These are phyloP conservation scores for Parazoanthus darwini DNA, from an alignment of 92 coral and sea anemone genomes.

Conservation along the genomic window DNA sequence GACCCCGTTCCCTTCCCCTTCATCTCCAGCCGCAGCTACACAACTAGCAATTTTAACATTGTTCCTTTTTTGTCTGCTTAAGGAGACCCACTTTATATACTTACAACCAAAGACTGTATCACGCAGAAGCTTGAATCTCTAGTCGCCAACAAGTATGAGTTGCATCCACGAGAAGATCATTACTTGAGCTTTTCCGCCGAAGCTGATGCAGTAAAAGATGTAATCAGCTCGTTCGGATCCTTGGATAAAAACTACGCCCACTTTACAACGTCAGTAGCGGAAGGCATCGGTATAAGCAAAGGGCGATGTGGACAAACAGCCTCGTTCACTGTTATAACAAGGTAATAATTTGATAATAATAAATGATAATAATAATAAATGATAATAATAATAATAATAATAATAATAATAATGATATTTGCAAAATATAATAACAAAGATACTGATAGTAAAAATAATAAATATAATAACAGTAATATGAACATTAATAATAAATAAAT, in stretches of 20 bases:
- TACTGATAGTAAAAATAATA: no score
- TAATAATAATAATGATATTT: no score
- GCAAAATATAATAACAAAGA: no score
- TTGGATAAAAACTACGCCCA: constrained; percentile 53
- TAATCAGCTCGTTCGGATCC: constrained; percentile 49
- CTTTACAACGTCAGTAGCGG: constrained; percentile 57
- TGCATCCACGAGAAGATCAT: constrained; percentile 72
- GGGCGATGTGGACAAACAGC: constrained; percentile 47
- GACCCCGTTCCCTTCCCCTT: no score
- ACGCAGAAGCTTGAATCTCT: constrained; percentile 51
- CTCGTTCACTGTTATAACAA: constrained; percentile 54
- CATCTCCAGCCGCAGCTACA: no score
- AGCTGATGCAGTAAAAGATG: constrained; percentile 31
- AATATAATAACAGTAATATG: no score
- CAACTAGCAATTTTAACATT: neutral
- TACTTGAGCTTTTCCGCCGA: constrained; percentile 52
- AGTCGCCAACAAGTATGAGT: constrained; percentile 45
- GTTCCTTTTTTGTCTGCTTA: neutral
- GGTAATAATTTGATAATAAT: constrained; percentile 24
- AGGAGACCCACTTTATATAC: constrained; percentile 62
- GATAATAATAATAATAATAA: no score
- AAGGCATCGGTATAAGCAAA: constrained; percentile 54
- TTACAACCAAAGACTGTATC: constrained; percentile 62
- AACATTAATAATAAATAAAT: no score
- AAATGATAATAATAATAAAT: neutral